Evolutionary conservation across 2,113 vertebrate genomes (phyloP).

Genomic region (Serilophus lunatus): DNA sequence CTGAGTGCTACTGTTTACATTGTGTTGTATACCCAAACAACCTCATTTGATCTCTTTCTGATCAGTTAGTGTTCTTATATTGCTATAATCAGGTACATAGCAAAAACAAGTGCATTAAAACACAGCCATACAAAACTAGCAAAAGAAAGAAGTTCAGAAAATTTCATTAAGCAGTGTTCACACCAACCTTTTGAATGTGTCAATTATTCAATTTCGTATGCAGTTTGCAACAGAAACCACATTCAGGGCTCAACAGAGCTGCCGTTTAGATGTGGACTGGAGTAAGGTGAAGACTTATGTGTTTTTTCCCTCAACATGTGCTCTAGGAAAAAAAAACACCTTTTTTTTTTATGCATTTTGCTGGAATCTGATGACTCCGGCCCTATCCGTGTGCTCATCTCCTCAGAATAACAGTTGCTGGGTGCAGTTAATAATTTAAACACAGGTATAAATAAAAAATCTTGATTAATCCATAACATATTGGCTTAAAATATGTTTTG

Average conservation of each 20-base stretch:
- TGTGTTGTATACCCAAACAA: not conserved
- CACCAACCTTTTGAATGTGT: not conserved
- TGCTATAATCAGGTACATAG: not conserved
- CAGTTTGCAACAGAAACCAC: not conserved
- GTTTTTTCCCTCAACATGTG: fast-evolving
- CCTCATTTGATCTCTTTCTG: not conserved
- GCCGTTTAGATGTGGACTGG: not conserved
- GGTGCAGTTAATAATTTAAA: not conserved
- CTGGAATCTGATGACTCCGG: fast-evolving
- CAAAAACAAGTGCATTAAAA: not conserved
- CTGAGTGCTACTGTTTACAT: not conserved
- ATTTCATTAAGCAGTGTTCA: not conserved
- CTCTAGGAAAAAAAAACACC: not conserved
- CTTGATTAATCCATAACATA: not conserved
- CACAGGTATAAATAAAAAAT: not conserved
- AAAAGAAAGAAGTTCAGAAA: not conserved
- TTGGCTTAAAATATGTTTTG: not conserved
- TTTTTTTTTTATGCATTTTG: not conserved
- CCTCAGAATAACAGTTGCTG: not conserved
- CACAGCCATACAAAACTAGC: not conserved
- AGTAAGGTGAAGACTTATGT: not conserved
- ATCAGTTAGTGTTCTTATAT: not conserved
- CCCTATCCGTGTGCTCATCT: not conserved
- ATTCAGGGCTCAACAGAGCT: fast-evolving
- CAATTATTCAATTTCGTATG: not conserved